Evolutionary conservation across 37 sponge, comb jelly and placozoan genomes (phyloP).

Genomic region (Cladorhizidae sp.): DNA sequence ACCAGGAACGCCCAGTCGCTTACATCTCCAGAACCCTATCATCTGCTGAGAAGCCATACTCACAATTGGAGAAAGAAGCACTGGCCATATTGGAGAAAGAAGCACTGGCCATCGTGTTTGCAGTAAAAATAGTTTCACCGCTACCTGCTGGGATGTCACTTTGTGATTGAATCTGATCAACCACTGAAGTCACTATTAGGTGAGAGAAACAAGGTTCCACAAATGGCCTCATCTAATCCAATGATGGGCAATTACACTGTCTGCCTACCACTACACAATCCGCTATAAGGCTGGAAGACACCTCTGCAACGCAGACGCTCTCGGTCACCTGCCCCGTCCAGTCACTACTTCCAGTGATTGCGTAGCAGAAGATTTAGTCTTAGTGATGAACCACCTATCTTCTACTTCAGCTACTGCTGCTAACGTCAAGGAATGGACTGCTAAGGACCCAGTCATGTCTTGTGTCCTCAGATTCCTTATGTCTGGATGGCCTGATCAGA

Average conservation of each 20-base stretch:
- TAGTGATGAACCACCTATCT: conserved; percentile 11
- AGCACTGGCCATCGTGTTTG: background rate
- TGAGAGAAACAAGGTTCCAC: conserved; percentile 24
- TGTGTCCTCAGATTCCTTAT: background rate
- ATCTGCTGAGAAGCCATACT: background rate
- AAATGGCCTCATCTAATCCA: conserved; percentile 11
- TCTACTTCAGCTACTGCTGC: background rate
- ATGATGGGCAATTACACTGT: conserved; percentile 8
- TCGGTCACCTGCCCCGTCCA: background rate
- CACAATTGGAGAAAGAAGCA: background rate
- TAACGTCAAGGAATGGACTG: conserved; percentile 7
- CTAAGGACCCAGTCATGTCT: background rate
- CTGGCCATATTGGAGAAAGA: background rate
- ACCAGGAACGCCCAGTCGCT: background rate
- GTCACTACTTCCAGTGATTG: background rate
- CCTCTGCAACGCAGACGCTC: conserved; percentile 5
- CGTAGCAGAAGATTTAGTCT: background rate
- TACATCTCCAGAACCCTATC: conserved; percentile 1
- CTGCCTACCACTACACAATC: conserved; percentile 1
- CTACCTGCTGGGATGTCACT: background rate
- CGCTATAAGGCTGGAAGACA: background rate
- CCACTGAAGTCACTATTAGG: background rate
- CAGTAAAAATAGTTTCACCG: conserved; percentile 13
- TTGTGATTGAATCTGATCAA: conserved; percentile 4
- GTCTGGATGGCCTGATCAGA: background rate